These are phyloP conservation scores for Chalcosyrphus nemorum DNA, from an alignment of 2,888 invertebrate genomes.

Conservation along the genomic window DNA sequence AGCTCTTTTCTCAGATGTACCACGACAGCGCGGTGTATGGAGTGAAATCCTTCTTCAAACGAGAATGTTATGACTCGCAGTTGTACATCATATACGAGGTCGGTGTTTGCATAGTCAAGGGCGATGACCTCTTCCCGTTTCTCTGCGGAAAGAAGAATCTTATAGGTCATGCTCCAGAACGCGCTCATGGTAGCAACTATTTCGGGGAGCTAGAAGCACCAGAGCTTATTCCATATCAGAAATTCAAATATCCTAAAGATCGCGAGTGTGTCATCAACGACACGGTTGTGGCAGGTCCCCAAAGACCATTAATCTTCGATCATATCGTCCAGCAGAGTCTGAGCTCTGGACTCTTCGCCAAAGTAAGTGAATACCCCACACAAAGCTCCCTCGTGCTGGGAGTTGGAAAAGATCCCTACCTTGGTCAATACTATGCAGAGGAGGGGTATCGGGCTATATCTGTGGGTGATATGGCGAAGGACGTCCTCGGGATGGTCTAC, in stretches of 20 bases:
- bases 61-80: conserved; percentile 77
- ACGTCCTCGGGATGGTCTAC: conserved; percentile 87
- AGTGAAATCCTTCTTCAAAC: conserved; percentile 88
- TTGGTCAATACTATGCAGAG: conserved; percentile 94
- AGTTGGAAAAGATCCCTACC: conserved; percentile 91
- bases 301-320: conserved; percentile 88
- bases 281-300: conserved; percentile 88
- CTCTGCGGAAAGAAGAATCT: conserved; percentile 87
- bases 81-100: conserved; percentile 83
- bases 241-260: conserved; percentile 93
- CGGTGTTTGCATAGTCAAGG: conserved; percentile 89
- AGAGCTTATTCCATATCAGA: conserved; percentile 87
- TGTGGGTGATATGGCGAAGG: conserved; percentile 95
- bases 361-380: conserved; percentile 88
- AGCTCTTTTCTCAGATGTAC: conserved; percentile 91
- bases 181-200: conserved; percentile 45
- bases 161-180: conserved; percentile 13
- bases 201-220: conserved; percentile 74
- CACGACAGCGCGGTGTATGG: conserved; percentile 91
- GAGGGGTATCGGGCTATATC: conserved; percentile 93
- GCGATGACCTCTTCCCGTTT: conserved; percentile 88
- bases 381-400: conserved; percentile 89
- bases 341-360: conserved; percentile 80
- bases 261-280: conserved; percentile 88
- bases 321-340: conserved; percentile 86